Base-by-base conservation (phyloP, 92 coral and sea anemone genomes). In the Heliopora coerulea region DNA sequence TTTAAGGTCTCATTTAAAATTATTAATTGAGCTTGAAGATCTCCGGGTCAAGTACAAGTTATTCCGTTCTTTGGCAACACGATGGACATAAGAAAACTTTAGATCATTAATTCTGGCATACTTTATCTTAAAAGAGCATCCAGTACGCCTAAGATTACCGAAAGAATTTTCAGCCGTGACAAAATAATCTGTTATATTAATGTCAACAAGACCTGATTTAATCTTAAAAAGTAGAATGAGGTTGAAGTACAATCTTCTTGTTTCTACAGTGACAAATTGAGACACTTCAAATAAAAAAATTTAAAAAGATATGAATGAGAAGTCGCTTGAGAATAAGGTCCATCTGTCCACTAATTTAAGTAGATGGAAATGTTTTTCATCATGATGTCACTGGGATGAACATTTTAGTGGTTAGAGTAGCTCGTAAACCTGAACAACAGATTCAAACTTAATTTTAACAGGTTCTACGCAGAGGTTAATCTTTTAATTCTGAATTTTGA, bases 61-160 rank as follows among this genome's bases (percentile, higher is more conserved):
- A 57, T 57, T 57, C 62, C 62, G 20, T 57, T 57, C 62, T 57
- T 59, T 59, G n/a, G 26, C 65, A 29, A 59, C 65, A 26, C 65
- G 65, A 59, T 59, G 65, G 26, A 59, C 21, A 59, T 59, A 59
- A 15, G 65, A 59, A 27, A 59, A 59, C 21, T 59, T 59, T 37
- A 59, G 65, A 21, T 18, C 23, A 23, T 59, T 59, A 14, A 35
- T 41, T 31, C 44, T 62, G 15, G 41, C 44, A 30, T 25, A 62
- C 26, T 25, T 31, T 17, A 62, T 3, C 41, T 25, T 46, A 46
- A 46, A 46, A 11, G 42, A 37, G 11, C 42, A 37, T 37, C 11
- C 42, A 46, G 52, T 46, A n/a, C 15, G 2, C 15, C 52, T 46
- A 46, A 46, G 52, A 46, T 46, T 34, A 30, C 37, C 33, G 52